Evolutionary conservation across 2,888 invertebrate genomes (phyloP).

Genomic region (Pachycephus smyrnensis): DNA sequence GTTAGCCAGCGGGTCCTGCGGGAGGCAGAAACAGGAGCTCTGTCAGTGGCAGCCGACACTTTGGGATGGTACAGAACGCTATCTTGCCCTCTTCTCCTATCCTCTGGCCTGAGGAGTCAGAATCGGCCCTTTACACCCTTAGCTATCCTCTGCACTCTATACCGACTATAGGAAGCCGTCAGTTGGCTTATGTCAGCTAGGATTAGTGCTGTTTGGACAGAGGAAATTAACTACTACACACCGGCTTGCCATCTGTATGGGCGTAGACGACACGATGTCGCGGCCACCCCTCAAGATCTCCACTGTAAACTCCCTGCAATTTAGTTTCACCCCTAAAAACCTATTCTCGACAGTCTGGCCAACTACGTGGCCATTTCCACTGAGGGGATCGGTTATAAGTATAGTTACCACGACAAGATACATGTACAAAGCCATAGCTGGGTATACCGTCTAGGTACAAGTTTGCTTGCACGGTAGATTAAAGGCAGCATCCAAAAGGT

Average conservation of each 20-base stretch:
- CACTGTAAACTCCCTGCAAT: constrained; percentile 38
- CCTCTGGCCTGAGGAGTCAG: not conserved
- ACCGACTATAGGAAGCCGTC: constrained; percentile 41
- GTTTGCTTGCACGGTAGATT: not conserved
- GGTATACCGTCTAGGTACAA: not conserved
- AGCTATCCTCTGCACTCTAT: constrained; percentile 16
- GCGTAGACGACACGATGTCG: constrained; percentile 57
- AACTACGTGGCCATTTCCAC: constrained; percentile 42
- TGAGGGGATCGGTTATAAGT: not conserved
- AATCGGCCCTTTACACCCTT: constrained; percentile 8
- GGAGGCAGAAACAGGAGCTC: constrained; percentile 9
- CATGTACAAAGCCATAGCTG: not conserved
- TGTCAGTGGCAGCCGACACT: constrained; percentile 37
- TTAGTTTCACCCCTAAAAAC: constrained; percentile 37
- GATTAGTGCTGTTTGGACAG: constrained; percentile 66
- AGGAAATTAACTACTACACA: constrained; percentile 64
- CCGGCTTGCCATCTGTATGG: constrained; percentile 50
- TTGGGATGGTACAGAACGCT: constrained; percentile 16
- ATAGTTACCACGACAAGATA: not conserved
- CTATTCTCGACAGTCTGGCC: constrained; percentile 37
- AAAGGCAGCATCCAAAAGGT: not conserved
- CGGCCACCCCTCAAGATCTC: constrained; percentile 46
- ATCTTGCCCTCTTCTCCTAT: not conserved
- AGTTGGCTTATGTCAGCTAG: constrained; percentile 65
- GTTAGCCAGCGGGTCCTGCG: not conserved